A percentile compares a stretch with the other conserved stretches of the same genome.
phyloP scores from a whole-genome alignment of 2,888 invertebrate species.

The Acleris sparsana region DNA sequence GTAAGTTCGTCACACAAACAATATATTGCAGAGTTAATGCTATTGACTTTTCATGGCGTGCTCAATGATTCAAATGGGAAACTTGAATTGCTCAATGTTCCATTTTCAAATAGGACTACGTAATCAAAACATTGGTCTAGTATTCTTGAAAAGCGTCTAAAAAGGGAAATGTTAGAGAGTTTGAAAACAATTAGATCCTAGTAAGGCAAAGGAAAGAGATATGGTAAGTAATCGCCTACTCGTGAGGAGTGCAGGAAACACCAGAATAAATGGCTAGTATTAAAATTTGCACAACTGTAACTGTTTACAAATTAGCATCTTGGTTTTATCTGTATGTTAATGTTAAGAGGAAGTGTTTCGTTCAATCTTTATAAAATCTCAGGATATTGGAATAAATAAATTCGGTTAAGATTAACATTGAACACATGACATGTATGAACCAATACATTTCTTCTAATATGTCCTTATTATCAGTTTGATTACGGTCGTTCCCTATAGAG shows the following conservation, averaged over 20 bases:
- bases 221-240: constrained; percentile 20
- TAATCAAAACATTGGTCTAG: too few relatives aligned
- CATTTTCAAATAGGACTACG: too few relatives aligned
- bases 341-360: constrained; percentile 55
- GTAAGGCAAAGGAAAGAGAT: constrained; percentile 15
- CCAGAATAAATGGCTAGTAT: constrained; percentile 41
- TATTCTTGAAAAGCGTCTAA: too few relatives aligned
- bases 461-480: too few relatives aligned
- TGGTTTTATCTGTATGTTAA: constrained; percentile 62
- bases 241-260: constrained; percentile 32
- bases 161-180: neutral
- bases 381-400: neutral
- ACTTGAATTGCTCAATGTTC: too few relatives aligned
- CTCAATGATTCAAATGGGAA: too few relatives aligned
- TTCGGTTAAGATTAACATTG: too few relatives aligned
- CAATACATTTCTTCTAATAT: too few relatives aligned
- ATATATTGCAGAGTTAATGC: neutral
- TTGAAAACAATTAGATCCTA: neutral
- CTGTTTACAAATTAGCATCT: constrained; percentile 66
- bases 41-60: neutral
- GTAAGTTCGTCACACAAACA: neutral
- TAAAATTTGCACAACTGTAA: constrained; percentile 60
- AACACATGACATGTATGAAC: too few relatives aligned
- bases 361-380: constrained; percentile 3
- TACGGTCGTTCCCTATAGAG: too few relatives aligned